These are phyloP conservation scores for Rhinopithecus roxellana DNA, from an alignment of 2,113 vertebrate species.

Conservation along the genomic window DNA sequence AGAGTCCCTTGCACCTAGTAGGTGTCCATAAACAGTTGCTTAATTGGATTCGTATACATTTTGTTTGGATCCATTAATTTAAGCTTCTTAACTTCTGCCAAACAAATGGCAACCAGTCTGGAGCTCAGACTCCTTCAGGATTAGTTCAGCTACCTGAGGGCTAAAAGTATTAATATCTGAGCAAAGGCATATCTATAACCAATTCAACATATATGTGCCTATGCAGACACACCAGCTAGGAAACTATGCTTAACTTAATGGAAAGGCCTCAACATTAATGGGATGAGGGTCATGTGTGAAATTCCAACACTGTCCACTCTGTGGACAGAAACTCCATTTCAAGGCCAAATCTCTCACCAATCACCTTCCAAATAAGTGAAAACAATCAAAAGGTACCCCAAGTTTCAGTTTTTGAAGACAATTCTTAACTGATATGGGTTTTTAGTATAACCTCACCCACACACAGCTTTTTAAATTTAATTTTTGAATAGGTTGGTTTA, in stretches of 20 bases:
- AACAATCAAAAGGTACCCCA: background rate
- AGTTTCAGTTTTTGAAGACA: conserved; percentile 1
- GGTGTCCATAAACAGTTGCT: background rate
- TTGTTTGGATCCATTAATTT: background rate
- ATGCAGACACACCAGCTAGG: background rate
- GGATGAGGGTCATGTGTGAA: background rate
- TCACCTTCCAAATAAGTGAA: background rate
- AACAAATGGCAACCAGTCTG: background rate
- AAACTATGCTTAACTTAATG: background rate
- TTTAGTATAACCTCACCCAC: background rate
- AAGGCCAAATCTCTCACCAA: background rate
- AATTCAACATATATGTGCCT: conserved; percentile 1
- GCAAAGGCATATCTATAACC: background rate
- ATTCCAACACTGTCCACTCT: background rate
- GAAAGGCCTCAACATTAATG: background rate
- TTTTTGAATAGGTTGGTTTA: conserved; percentile 12
- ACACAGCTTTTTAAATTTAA: conserved; percentile 12
- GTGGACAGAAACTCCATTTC: conserved; percentile 30
- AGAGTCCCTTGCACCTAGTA: background rate
- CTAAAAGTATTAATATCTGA: background rate
- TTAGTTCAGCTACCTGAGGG: background rate
- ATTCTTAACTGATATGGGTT: background rate
- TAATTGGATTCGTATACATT: conserved; percentile 8
- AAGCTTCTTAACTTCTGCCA: conserved; percentile 9
- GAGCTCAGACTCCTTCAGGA: background rate